Evolutionary conservation across 2,888 invertebrate genomes (phyloP).

Genomic region (Psococerastis gibbosa): DNA sequence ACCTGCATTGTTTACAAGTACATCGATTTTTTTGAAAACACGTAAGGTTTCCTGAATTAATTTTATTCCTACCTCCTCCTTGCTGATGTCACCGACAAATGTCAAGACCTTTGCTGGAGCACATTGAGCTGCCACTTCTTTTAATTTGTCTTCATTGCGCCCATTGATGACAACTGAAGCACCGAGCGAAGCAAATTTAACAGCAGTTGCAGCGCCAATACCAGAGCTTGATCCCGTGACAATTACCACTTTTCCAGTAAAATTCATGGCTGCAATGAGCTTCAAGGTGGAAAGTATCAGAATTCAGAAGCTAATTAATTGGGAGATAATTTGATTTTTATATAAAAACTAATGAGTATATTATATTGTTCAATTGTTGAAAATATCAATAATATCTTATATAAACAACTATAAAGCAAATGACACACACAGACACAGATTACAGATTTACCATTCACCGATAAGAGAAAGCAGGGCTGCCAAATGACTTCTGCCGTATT

Average conservation of each 20-base stretch:
- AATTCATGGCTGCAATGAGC: constrained; percentile 34
- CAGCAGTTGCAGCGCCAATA: constrained; percentile 65
- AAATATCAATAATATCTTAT: too few relatives aligned
- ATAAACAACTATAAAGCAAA: too few relatives aligned
- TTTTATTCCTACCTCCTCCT: constrained; percentile 49
- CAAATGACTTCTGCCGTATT: too few relatives aligned
- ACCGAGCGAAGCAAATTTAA: constrained; percentile 53
- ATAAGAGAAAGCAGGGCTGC: too few relatives aligned
- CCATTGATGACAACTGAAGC: constrained; percentile 54
- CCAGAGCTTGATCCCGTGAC: constrained; percentile 72
- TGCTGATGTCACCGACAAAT: constrained; percentile 49
- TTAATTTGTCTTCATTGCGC: constrained; percentile 46
- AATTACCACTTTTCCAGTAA: constrained; percentile 51
- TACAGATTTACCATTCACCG: too few relatives aligned
- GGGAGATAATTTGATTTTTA: too few relatives aligned
- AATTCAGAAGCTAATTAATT: too few relatives aligned
- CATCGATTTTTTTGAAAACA: constrained; percentile 57
- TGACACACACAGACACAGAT: too few relatives aligned
- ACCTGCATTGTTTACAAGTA: constrained; percentile 83
- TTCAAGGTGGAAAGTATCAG: too few relatives aligned
- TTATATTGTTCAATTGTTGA: too few relatives aligned
- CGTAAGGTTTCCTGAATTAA: constrained; percentile 52
- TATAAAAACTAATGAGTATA: too few relatives aligned
- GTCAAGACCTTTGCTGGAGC: constrained; percentile 32
- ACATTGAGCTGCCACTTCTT: constrained; percentile 39